Evolutionary conservation across 2,797 vertebrate species (phyloP).

Genomic region (Muscicapa comitata): DNA sequence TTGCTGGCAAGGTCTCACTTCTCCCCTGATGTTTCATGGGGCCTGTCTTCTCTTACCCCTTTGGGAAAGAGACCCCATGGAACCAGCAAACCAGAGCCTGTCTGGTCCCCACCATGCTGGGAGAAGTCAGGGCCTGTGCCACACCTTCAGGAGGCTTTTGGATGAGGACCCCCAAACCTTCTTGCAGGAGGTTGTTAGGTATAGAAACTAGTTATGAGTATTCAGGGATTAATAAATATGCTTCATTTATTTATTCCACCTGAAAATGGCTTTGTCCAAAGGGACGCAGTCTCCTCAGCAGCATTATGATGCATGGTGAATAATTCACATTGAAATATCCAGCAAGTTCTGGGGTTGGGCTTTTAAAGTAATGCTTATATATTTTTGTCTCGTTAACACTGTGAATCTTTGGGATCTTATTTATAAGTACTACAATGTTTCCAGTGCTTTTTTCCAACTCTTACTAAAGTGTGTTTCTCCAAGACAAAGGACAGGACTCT

Average conservation of each 20-base stretch:
- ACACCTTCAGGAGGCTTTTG: background rate
- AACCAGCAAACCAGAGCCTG: background rate
- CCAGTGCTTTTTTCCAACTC: background rate
- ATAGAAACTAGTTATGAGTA: background rate
- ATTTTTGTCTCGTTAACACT: background rate
- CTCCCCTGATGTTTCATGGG: background rate
- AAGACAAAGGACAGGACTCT: background rate
- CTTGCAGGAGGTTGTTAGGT: background rate
- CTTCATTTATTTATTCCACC: background rate
- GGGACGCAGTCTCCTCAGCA: background rate
- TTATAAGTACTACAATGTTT: background rate
- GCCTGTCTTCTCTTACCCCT: background rate
- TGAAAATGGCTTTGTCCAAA: background rate
- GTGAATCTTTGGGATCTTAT: background rate
- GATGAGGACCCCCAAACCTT: background rate
- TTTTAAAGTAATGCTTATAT: background rate
- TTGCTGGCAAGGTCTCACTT: background rate
- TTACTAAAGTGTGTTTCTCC: background rate
- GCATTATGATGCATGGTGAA: background rate
- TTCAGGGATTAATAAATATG: background rate
- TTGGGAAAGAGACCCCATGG: background rate
- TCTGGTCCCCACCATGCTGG: background rate
- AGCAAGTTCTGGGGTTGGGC: background rate
- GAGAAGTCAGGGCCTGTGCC: background rate
- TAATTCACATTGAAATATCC: background rate